Percentiles rank a stretch among this genome's conserved stretches.
Evolutionary conservation across 2,113 vertebrate genomes (phyloP).

Genomic region (Pelecanus crispus): DNA sequence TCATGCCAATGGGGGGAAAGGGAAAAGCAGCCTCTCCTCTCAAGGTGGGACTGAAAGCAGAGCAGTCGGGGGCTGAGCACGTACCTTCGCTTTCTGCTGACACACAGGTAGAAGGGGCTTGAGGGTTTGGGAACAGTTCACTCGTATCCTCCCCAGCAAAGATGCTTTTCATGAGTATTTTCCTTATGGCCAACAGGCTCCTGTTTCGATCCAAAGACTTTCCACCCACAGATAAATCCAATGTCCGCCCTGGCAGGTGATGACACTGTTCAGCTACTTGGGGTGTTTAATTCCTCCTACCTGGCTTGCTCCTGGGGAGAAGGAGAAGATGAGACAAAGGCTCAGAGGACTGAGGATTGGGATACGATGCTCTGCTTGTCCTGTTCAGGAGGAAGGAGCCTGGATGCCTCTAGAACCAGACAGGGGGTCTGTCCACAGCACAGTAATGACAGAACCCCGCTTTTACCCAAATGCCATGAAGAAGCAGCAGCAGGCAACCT

Average conservation of each 20-base stretch:
- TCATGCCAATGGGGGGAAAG: fast-evolving
- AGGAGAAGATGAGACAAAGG: background rate
- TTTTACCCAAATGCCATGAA: background rate
- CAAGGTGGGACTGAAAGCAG: background rate
- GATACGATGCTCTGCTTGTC: no score
- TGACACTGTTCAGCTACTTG: background rate
- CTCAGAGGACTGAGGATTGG: background rate
- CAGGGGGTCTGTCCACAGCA: background rate
- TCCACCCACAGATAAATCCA: background rate
- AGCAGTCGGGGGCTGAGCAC: background rate
- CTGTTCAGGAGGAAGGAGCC: background rate
- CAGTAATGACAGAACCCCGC: background rate
- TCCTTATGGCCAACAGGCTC: background rate
- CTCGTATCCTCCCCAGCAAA: background rate
- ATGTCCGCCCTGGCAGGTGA: fast-evolving
- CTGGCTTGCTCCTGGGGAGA: background rate
- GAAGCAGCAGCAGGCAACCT: fast-evolving
- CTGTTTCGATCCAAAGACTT: background rate
- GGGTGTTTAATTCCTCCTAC: background rate
- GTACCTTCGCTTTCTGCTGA: background rate
- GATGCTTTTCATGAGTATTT: background rate
- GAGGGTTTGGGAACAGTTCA: background rate
- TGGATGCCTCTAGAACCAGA: background rate
- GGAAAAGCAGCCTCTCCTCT: background rate
- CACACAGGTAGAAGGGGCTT: background rate